Conservation (phyloP, 2,797 vertebrate genomes). For the Microtus californicus region DNA sequence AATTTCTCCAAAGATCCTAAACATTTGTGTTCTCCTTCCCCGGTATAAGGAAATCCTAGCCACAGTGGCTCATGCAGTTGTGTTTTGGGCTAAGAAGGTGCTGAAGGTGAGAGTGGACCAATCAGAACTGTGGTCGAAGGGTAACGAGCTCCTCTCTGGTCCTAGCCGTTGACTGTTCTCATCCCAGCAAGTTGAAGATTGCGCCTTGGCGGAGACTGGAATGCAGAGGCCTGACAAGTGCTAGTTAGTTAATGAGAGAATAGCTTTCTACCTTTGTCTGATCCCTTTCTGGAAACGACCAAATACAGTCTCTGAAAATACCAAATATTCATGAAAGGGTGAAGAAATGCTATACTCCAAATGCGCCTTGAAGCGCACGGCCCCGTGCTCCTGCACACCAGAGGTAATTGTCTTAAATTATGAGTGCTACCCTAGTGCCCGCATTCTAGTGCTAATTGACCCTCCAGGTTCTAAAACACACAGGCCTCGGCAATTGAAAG, state of each 20-base stretch:
- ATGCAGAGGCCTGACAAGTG: conserved; percentile 65
- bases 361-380: conserved; percentile 74
- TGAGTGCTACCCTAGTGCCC: conserved; percentile 62
- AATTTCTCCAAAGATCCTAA: neutral
- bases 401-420: conserved; percentile 80
- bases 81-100: neutral
- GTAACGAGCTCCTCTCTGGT: conserved; percentile 20
- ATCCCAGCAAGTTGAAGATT: conserved; percentile 53
- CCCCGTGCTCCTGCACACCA: conserved; percentile 71
- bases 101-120: neutral
- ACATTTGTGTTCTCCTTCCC: conserved; percentile 21
- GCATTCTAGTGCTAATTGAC: conserved; percentile 84
- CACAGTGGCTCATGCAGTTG: neutral
- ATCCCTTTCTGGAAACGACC: conserved; percentile 67
- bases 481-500: conserved; percentile 81
- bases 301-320: conserved; percentile 76
- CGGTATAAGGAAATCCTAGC: neutral
- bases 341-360: conserved; percentile 62
- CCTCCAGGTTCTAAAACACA: conserved; percentile 83
- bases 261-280: conserved; percentile 7
- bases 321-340: conserved; percentile 67
- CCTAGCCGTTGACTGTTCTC: conserved; percentile 53
- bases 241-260: conserved; percentile 48
- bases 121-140: neutral
- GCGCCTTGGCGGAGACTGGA: conserved; percentile 1